phyloP scores from a whole-genome alignment of 2,113 vertebrate genomes.

The Petroica traversi region DNA sequence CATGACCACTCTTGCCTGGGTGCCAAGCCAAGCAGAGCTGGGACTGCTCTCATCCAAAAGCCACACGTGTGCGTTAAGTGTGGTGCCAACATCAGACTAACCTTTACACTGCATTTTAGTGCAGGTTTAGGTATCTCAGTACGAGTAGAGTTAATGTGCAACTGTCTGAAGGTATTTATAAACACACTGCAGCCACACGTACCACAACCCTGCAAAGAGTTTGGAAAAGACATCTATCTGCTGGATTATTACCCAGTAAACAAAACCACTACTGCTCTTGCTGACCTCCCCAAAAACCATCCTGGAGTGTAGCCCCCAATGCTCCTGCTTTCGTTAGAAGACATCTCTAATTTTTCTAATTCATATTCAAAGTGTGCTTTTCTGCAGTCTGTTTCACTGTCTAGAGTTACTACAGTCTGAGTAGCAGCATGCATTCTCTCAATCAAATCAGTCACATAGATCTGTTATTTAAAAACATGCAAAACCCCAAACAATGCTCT shows the following conservation, averaged over 20 bases:
- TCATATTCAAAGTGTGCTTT: not conserved
- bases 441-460: constrained; percentile 28
- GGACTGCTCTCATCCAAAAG: not conserved
- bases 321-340: not conserved
- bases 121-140: not conserved
- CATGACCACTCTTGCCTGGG: not conserved
- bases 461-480: constrained; percentile 58
- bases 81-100: not conserved
- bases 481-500: constrained; percentile 42
- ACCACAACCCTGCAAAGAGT: not conserved
- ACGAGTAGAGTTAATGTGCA: not conserved
- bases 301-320: fast-evolving
- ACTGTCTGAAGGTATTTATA: not conserved
- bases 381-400: not conserved
- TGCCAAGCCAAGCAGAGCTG: not conserved
- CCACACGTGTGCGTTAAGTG: not conserved
- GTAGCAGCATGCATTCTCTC: not conserved
- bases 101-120: not conserved
- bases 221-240: not conserved
- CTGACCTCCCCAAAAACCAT: not conserved
- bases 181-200: not conserved
- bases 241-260: not conserved
- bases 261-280: not conserved
- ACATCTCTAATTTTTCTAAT: not conserved
- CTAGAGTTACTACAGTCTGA: not conserved